These are phyloP conservation scores for Zapus hudsonius DNA, from an alignment of 2,113 vertebrate genomes.

Conservation along the genomic window DNA sequence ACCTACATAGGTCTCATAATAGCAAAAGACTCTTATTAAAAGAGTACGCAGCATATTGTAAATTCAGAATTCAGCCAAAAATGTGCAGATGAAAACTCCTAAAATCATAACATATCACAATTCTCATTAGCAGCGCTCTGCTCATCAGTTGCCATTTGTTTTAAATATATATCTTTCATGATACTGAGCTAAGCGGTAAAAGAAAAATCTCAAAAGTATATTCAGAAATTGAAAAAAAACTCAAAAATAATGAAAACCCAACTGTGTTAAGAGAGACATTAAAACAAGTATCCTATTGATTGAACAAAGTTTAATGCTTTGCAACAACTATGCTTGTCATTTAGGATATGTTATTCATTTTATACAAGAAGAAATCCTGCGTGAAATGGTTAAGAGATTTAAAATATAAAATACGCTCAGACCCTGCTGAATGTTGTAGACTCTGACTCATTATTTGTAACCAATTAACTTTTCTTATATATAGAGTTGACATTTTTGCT, in stretches of 20 bases:
- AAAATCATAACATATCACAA: slow-evolving; percentile 39
- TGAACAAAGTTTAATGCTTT: slow-evolving; percentile 23
- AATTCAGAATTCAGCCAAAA: slow-evolving; percentile 43
- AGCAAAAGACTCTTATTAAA: slow-evolving; percentile 43
- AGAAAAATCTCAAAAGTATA: slow-evolving; percentile 20
- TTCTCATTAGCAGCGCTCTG: slow-evolving; percentile 56
- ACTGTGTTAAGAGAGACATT: background rate
- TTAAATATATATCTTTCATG: slow-evolving; percentile 27
- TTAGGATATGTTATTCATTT: slow-evolving; percentile 1
- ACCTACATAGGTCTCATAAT: background rate
- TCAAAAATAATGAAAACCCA: background rate
- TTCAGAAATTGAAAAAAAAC: background rate
- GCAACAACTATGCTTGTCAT: background rate
- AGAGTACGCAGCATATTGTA: background rate
- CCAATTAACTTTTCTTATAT: slow-evolving; percentile 72
- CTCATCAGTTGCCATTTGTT: slow-evolving; percentile 60
- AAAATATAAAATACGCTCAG: slow-evolving; percentile 31
- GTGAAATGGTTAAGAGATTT: slow-evolving; percentile 48
- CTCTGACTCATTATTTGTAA: slow-evolving; percentile 69
- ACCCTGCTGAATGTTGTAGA: slow-evolving; percentile 32
- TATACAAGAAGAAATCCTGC: background rate
- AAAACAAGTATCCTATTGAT: background rate
- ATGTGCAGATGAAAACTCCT: background rate
- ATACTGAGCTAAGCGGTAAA: slow-evolving; percentile 36
- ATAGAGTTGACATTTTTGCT: slow-evolving; percentile 59